Evolutionary conservation across 2,888 invertebrate species (phyloP).

Genomic region (Drosophila phalerata): DNA sequence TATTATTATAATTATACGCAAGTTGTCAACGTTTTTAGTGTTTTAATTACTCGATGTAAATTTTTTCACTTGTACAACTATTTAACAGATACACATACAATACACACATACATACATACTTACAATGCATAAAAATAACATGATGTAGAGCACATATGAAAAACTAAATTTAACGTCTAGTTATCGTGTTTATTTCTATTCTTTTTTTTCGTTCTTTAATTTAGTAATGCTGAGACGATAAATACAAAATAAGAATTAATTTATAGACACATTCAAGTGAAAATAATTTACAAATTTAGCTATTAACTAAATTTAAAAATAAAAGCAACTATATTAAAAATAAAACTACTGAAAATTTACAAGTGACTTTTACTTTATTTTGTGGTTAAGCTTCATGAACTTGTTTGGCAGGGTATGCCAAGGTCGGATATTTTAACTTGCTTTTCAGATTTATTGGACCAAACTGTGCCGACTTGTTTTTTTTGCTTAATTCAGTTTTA

Average conservation of each 20-base stretch:
- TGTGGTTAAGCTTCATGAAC: no score
- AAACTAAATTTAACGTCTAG: constrained; percentile 47
- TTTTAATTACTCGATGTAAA: constrained; percentile 62
- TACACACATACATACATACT: constrained; percentile 22
- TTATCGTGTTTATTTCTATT: constrained; percentile 54
- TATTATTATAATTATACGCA: constrained; percentile 34
- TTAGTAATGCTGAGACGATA: constrained; percentile 73
- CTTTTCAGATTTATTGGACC: no score
- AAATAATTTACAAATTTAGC: constrained; percentile 77
- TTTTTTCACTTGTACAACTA: constrained; percentile 72
- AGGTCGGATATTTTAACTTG: no score
- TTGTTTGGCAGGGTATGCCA: no score
- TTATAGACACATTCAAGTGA: constrained; percentile 78
- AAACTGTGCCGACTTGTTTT: no score
- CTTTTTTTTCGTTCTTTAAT: constrained; percentile 59
- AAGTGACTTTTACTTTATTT: not conserved
- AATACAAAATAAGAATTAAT: constrained; percentile 75
- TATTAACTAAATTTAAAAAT: constrained; percentile 67
- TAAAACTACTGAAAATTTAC: constrained; percentile 61
- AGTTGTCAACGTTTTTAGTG: constrained; percentile 49
- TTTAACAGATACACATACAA: constrained; percentile 29
- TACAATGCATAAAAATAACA: constrained; percentile 25
- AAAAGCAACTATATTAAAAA: constrained; percentile 71
- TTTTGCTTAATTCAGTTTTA: no score
- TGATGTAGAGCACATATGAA: constrained; percentile 57